These are phyloP conservation scores for Potamarius usumacintae DNA, from an alignment of 2,113 vertebrate species.

Conservation along the genomic window DNA sequence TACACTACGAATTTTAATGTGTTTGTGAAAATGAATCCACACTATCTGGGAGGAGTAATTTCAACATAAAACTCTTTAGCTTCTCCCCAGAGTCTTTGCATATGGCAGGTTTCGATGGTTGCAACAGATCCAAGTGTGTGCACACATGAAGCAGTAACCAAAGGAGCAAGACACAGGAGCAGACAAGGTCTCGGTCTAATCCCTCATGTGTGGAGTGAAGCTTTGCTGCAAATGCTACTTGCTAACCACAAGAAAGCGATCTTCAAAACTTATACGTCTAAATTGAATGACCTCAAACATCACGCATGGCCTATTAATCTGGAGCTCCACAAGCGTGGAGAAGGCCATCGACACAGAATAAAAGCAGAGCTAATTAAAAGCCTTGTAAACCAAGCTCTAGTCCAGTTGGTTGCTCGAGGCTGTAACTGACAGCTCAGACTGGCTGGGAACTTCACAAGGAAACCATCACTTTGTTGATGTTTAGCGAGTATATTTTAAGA, in stretches of 20 bases:
- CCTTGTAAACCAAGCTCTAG: slow-evolving; percentile 13
- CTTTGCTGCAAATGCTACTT: slow-evolving; percentile 54
- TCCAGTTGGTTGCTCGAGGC: neutral
- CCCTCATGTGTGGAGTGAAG: slow-evolving; percentile 49
- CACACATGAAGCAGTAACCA: slow-evolving; percentile 12
- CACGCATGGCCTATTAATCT: slow-evolving; percentile 38
- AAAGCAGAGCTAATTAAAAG: neutral
- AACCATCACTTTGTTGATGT: neutral
- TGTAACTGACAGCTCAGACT: neutral
- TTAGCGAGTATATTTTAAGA: neutral
- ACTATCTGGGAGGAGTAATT: neutral
- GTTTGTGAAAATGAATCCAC: neutral
- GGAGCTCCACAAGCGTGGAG: slow-evolving; percentile 9
- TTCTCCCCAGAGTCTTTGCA: neutral
- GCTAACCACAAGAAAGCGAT: slow-evolving; percentile 57
- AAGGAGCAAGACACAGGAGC: slow-evolving; percentile 30
- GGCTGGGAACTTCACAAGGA: neutral
- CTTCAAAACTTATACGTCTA: slow-evolving; percentile 38
- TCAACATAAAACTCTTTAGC: neutral
- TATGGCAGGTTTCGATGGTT: neutral
- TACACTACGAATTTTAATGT: too few relatives aligned
- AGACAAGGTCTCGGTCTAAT: slow-evolving; percentile 31
- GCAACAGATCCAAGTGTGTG: neutral
- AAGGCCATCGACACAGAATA: slow-evolving; percentile 17
- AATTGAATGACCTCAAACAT: slow-evolving; percentile 49